These are phyloP conservation scores for Galerucella nymphaeae DNA, from an alignment of 2,888 invertebrate genomes.

Conservation along the genomic window DNA sequence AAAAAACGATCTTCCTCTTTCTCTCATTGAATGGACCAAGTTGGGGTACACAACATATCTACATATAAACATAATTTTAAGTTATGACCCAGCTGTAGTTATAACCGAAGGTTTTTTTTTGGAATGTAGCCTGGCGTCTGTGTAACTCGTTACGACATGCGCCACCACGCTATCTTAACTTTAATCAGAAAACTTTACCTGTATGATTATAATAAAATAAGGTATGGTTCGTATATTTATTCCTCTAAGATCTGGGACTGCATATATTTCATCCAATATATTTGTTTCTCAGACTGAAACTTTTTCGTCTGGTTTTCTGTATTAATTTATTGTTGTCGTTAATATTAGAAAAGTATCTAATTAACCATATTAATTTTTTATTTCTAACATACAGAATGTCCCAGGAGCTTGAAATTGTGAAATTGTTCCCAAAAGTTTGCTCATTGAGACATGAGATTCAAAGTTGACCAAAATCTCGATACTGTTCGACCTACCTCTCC, in stretches of 20 bases:
- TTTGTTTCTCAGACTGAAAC: not conserved
- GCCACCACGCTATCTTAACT: conserved; percentile 50
- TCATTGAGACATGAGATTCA: no score
- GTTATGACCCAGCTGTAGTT: conserved; percentile 26
- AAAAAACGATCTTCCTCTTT: conserved; percentile 10
- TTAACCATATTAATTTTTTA: not conserved
- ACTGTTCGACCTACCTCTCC: no score
- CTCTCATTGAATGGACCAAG: conserved; percentile 14
- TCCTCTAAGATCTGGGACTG: conserved; percentile 27
- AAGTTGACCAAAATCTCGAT: no score
- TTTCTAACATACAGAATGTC: not conserved
- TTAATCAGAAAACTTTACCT: conserved; percentile 46
- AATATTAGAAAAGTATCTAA: not conserved
- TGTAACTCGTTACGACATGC: conserved; percentile 45
- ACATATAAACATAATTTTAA: conserved; percentile 28
- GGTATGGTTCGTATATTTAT: conserved; percentile 33
- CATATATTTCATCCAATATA: conserved; percentile 22
- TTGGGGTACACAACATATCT: not conserved
- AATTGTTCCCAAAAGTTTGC: no score
- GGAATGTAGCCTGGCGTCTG: conserved; percentile 55
- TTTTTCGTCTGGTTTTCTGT: conserved; percentile 7
- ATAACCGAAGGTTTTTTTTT: conserved; percentile 25
- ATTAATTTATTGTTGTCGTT: not conserved
- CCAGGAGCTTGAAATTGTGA: no score
- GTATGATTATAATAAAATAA: conserved; percentile 37